Evolutionary conservation across 2,888 invertebrate genomes (phyloP).

Genomic region (Terebella lapidaria): DNA sequence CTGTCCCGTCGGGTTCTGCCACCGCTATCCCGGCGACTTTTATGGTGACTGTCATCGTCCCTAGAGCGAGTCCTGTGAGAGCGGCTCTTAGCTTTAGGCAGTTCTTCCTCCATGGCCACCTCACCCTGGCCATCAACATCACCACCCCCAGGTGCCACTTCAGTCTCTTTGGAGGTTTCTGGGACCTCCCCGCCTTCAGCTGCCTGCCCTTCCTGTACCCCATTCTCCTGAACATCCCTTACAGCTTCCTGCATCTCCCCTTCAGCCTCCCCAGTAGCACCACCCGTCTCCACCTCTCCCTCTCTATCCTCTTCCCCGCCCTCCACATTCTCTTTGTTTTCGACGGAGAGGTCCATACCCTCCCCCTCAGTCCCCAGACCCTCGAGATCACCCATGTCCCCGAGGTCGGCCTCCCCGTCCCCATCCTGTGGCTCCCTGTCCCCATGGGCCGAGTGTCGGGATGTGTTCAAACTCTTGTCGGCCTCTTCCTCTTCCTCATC

Average conservation of each 20-base stretch:
- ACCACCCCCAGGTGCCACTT: too few species aligned
- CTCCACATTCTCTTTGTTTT: not conserved
- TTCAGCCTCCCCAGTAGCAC: not conserved
- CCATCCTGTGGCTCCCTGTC: not conserved
- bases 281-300: not conserved
- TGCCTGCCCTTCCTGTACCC: not conserved
- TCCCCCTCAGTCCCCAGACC: not conserved
- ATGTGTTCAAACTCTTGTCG: too few species aligned
- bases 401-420: not conserved
- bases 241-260: not conserved
- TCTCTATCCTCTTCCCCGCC: not conserved
- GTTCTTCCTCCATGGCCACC: too few species aligned
- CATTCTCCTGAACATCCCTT: not conserved
- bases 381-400: not conserved
- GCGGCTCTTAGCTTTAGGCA: too few species aligned
- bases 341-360: not conserved
- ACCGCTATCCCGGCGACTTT: too few species aligned
- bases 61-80: too few species aligned
- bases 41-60: too few species aligned
- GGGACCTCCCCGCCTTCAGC: not conserved
- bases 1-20: too few species aligned
- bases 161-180: too few species aligned
- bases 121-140: too few species aligned
- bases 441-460: too few species aligned
- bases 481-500: not conserved